Conservation (phyloP, 2,113 vertebrate genomes). For the Micronisus gabar region DNA sequence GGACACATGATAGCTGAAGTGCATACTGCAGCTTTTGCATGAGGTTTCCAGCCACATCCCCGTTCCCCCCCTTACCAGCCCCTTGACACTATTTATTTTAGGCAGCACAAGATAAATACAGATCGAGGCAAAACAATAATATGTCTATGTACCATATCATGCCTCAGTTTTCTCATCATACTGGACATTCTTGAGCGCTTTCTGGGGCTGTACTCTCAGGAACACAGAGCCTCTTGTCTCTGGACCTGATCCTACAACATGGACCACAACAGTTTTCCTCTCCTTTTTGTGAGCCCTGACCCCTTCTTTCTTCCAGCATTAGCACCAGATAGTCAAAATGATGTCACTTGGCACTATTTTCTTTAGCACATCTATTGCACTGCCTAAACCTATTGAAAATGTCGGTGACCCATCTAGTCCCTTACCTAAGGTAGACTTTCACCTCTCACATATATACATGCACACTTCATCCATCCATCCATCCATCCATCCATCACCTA, state of each 20-base stretch:
- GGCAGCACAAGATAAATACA: not conserved
- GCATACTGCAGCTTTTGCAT: not conserved
- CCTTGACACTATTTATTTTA: not conserved
- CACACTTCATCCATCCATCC: not conserved
- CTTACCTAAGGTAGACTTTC: not conserved
- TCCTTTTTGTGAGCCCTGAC: not conserved
- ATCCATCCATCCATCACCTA: not conserved
- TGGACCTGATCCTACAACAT: not conserved
- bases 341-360: not conserved
- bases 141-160: not conserved
- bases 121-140: constrained; percentile 28
- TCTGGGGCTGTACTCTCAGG: not conserved
- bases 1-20: not conserved
- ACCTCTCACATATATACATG: not conserved
- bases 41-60: not conserved
- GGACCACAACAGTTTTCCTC: not conserved
- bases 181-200: not conserved
- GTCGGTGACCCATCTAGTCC: not conserved
- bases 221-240: not conserved
- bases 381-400: not conserved
- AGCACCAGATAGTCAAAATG: not conserved
- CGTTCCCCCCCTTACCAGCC: not conserved
- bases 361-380: not conserved
- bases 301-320: not conserved
- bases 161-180: not conserved